A percentile compares a stretch with the other conserved stretches of the same genome.
Conservation (phyloP, 2,888 invertebrate species). For the Parasteatoda lunata region DNA sequence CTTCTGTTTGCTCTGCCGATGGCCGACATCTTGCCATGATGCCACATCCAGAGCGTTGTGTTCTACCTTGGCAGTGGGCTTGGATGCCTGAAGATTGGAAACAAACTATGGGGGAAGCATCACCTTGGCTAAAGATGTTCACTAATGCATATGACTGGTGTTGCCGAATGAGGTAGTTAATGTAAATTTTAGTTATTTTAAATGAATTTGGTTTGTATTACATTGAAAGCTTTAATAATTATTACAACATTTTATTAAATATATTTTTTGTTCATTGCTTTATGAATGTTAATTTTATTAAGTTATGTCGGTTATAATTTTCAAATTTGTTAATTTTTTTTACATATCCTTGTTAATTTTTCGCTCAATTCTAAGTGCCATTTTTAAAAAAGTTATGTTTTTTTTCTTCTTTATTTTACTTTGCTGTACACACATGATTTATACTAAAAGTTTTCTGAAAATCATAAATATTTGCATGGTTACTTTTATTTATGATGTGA, state of each 20-base stretch:
- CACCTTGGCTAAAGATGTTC: slow-evolving; percentile 95
- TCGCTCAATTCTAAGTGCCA: too few species aligned
- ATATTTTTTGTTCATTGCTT: not conserved
- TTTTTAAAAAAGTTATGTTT: too few species aligned
- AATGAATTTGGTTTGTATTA: not conserved
- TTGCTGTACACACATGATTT: too few species aligned
- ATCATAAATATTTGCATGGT: too few species aligned
- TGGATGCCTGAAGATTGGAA: slow-evolving; percentile 77
- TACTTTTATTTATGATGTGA: too few species aligned
- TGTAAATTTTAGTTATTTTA: not conserved
- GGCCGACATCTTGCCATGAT: slow-evolving; percentile 97
- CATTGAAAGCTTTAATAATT: not conserved
- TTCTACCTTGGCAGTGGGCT: slow-evolving; percentile 93
- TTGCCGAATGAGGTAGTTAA: slow-evolving; percentile 30
- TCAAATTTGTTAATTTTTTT: not conserved
- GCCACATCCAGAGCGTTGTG: slow-evolving; percentile 98
- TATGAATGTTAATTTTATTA: not conserved
- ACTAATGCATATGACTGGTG: slow-evolving; percentile 82
- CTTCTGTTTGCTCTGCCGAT: slow-evolving; percentile 90
- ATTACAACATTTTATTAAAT: not conserved
- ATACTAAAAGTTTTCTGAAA: too few species aligned
- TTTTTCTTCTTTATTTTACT: too few species aligned
- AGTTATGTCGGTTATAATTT: not conserved
- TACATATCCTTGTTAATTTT: not conserved
- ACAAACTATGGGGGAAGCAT: slow-evolving; percentile 76